Conservation (phyloP, 2,888 invertebrate species). For the Sarcophaga caerulescens region DNA sequence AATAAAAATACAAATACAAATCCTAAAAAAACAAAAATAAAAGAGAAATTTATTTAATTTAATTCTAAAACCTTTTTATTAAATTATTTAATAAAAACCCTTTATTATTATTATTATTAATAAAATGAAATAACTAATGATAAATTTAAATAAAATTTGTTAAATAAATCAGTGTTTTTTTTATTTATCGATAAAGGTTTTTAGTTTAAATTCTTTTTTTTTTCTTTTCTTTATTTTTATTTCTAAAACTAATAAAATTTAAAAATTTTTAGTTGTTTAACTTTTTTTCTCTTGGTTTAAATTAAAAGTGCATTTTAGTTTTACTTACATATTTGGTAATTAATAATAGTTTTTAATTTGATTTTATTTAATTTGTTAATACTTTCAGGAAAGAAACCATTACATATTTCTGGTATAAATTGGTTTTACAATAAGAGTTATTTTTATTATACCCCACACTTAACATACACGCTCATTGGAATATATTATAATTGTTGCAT, state of each 20-base stretch:
- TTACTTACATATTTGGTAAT: neutral
- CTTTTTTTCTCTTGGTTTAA: neutral
- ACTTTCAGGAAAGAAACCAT: conserved; percentile 63
- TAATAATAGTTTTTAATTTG: conserved; percentile 1
- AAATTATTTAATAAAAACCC: neutral
- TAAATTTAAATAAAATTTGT: conserved; percentile 50
- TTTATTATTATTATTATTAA: neutral
- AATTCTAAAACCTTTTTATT: no score
- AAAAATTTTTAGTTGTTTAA: neutral
- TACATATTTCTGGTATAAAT: neutral
- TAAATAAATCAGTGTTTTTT: conserved; percentile 59
- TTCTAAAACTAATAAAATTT: conserved; percentile 16
- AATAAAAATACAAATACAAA: neutral
- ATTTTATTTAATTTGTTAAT: conserved; percentile 33
- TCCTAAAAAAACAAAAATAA: no score
- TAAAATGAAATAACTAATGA: neutral
- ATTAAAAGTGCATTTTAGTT: conserved; percentile 40
- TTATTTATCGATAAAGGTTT: neutral
- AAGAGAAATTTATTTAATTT: no score
- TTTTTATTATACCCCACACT: no score
- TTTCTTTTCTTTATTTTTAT: conserved; percentile 14
- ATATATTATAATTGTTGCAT: no score
- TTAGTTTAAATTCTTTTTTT: conserved; percentile 21
- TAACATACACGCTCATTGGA: no score
- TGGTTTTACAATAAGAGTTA: no score